These are phyloP conservation scores for Petrocephalus microphthalmus DNA, from an alignment of 2,113 vertebrate genomes.

Conservation along the genomic window DNA sequence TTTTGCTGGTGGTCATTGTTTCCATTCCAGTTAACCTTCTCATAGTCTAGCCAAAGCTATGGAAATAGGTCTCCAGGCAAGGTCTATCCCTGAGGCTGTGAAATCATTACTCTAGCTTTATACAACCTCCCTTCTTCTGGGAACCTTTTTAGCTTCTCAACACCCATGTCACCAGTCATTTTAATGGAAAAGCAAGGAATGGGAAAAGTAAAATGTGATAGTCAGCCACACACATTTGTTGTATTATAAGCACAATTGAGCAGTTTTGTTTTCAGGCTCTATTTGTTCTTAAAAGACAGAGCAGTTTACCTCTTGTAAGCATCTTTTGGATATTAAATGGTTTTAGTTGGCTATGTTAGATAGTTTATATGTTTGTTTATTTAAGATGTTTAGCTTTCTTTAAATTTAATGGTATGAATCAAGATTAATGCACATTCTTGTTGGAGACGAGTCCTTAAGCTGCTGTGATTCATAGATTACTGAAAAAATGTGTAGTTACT, in stretches of 20 bases:
- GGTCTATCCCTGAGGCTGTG: background rate
- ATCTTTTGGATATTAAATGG: background rate
- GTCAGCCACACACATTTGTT: background rate
- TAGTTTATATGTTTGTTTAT: background rate
- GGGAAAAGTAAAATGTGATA: background rate
- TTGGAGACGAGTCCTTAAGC: background rate
- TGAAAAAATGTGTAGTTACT: background rate
- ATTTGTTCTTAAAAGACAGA: background rate
- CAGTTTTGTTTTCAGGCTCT: background rate
- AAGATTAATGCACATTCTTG: background rate
- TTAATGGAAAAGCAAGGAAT: background rate
- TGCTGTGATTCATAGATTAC: background rate
- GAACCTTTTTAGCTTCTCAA: background rate
- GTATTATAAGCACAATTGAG: background rate
- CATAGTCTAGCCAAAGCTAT: background rate
- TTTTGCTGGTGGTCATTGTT: constrained; percentile 42
- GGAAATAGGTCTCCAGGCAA: background rate
- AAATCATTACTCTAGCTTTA: background rate
- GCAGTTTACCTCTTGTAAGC: background rate
- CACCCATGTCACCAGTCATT: background rate
- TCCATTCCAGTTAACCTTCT: background rate
- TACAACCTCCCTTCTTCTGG: background rate
- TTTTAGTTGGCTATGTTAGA: background rate
- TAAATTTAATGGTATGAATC: background rate
- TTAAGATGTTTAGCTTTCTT: background rate